A percentile compares a stretch with the other conserved stretches of the same genome.
phyloP scores from a whole-genome alignment of 1,140 invertebrate genomes.

The Stegodyphus mimosarum region DNA sequence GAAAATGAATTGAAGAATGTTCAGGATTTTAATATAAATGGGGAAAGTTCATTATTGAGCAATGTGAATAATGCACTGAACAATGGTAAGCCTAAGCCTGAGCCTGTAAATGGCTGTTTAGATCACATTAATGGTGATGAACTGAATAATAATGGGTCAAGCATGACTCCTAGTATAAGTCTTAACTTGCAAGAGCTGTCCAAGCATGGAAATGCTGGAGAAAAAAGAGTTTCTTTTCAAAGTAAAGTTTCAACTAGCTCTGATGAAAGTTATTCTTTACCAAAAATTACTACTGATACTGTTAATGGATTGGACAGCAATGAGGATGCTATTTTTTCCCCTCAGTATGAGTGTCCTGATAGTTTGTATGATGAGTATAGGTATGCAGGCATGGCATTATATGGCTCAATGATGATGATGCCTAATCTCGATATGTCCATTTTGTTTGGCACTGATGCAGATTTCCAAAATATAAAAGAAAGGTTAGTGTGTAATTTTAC shows the following conservation, averaged over 20 bases:
- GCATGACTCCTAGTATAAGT: slow-evolving; percentile 27
- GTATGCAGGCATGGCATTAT: slow-evolving; percentile 35
- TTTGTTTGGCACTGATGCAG: slow-evolving; percentile 49
- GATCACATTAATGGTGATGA: slow-evolving; percentile 29
- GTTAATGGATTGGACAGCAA: slow-evolving; percentile 27
- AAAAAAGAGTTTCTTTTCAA: slow-evolving; percentile 54
- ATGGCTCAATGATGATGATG: slow-evolving; percentile 58
- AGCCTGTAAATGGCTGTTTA: background rate
- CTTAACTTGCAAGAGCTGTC: slow-evolving; percentile 47
- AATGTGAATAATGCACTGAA: background rate
- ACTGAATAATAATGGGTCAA: slow-evolving; percentile 18
- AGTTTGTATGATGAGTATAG: slow-evolving; percentile 53
- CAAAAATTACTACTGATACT: background rate
- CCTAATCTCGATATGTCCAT: slow-evolving; percentile 55
- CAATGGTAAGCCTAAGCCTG: background rate
- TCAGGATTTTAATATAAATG: slow-evolving; percentile 14
- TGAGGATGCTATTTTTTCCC: slow-evolving; percentile 31
- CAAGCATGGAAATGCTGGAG: slow-evolving; percentile 14
- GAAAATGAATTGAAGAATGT: slow-evolving; percentile 17
- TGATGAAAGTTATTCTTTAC: slow-evolving; percentile 4
- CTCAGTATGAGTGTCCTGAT: slow-evolving; percentile 47
- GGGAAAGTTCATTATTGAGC: background rate
- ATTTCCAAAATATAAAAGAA: slow-evolving; percentile 58
- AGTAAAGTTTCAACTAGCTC: slow-evolving; percentile 31
- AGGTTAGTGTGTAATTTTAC: slow-evolving; percentile 32